Conservation (phyloP, 2,888 invertebrate genomes). For the Steinernema hermaphroditum region DNA sequence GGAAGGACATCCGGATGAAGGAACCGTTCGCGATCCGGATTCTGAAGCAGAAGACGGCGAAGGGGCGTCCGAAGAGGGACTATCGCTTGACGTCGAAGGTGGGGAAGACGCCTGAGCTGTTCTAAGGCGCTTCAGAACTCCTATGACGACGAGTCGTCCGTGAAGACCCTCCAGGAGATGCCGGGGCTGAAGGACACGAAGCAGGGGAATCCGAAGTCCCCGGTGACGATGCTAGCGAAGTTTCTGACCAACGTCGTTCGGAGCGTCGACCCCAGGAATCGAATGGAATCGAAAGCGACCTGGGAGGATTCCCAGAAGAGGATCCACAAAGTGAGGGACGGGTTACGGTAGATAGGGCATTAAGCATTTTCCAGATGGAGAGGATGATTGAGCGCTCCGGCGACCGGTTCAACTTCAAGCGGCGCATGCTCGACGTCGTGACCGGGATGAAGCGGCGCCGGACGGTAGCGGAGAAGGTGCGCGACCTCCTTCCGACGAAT, state of each 20-base stretch:
- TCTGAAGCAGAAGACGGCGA: not conserved
- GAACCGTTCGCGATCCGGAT: not conserved
- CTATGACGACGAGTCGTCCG: not conserved
- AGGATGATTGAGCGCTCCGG: slow-evolving; percentile 33
- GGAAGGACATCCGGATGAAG: slow-evolving; percentile 11
- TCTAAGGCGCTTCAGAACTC: too few relatives aligned
- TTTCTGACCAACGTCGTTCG: slow-evolving; percentile 36
- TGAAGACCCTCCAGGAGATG: not conserved
- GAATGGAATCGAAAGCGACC: not conserved
- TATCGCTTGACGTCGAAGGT: not conserved
- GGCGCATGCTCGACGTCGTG: slow-evolving; percentile 52
- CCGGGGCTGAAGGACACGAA: not conserved
- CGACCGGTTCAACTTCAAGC: slow-evolving; percentile 32
- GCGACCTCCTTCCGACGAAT: slow-evolving; percentile 43
- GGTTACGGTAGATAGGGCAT: too few relatives aligned
- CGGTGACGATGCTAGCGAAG: slow-evolving; percentile 25
- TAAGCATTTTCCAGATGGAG: slow-evolving; percentile 44
- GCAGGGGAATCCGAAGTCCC: not conserved
- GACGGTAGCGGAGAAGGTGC: slow-evolving; percentile 38
- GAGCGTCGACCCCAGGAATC: slow-evolving; percentile 33
- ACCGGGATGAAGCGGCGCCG: slow-evolving; percentile 39
- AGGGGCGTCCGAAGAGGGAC: not conserved
- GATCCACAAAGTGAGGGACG: slow-evolving; percentile 25
- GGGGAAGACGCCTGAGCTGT: too few relatives aligned
- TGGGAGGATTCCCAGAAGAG: slow-evolving; percentile 32